A percentile compares a stretch with the other conserved stretches of the same genome.
These are phyloP conservation scores for Tachystola acroxantha DNA, from an alignment of 2,888 invertebrate species.

Conservation along the genomic window DNA sequence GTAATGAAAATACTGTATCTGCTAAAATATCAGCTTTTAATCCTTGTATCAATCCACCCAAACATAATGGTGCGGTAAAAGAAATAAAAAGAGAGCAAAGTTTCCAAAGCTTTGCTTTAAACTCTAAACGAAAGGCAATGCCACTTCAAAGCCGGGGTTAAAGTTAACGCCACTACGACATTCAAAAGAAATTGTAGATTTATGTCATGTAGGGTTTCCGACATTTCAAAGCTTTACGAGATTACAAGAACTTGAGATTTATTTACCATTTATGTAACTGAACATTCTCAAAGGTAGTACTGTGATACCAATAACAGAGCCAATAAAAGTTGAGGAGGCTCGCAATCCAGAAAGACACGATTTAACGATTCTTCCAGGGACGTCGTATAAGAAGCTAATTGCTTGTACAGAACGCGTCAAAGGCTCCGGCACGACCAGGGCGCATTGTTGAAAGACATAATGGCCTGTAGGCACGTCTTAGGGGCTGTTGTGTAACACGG, in stretches of 20 bases:
- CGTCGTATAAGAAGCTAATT: conserved; percentile 42
- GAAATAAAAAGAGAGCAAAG: conserved; percentile 31
- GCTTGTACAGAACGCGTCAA: conserved; percentile 38
- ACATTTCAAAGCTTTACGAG: conserved; percentile 28
- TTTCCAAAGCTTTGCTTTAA: conserved; percentile 37
- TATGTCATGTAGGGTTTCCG: conserved; percentile 28
- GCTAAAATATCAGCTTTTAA: conserved; percentile 30
- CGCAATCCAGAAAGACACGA: conserved; percentile 22
- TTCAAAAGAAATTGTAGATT: conserved; percentile 48
- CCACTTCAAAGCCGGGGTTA: conserved; percentile 46
- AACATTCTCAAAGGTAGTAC: conserved; percentile 12
- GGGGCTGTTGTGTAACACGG: conserved; percentile 19
- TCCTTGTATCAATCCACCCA: conserved; percentile 26
- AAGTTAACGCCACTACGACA: conserved; percentile 45
- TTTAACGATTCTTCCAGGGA: conserved; percentile 19
- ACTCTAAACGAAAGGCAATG: conserved; percentile 29
- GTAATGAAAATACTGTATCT: conserved; percentile 7
- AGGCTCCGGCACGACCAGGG: conserved; percentile 33
- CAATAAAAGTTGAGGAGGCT: conserved; percentile 19
- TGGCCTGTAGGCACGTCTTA: conserved; percentile 36
- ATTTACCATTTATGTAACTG: conserved; percentile 12
- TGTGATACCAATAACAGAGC: conserved; percentile 4
- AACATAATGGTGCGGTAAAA: conserved; percentile 34
- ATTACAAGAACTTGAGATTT: conserved; percentile 3
- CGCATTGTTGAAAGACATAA: conserved; percentile 42